phyloP scores from a whole-genome alignment of 2,113 vertebrate species.

The Misgurnus anguillicaudatus region DNA sequence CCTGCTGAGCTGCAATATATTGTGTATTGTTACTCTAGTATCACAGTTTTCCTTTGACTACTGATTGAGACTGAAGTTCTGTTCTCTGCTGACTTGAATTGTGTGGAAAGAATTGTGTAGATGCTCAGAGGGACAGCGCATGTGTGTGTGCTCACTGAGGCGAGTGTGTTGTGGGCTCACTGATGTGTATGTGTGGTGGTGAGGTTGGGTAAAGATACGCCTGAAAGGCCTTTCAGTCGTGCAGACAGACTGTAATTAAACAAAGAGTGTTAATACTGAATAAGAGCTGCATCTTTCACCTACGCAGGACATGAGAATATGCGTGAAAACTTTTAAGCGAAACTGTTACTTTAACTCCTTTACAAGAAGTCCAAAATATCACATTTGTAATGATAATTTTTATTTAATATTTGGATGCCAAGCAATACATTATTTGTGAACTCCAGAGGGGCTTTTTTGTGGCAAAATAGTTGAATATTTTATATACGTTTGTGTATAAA shows the following conservation, averaged over 20 bases:
- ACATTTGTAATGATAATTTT: too few relatives aligned
- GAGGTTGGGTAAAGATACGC: slow-evolving; percentile 4
- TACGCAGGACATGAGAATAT: neutral
- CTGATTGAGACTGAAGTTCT: neutral
- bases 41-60: neutral
- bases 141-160: slow-evolving; percentile 6
- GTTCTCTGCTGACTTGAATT: neutral
- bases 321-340: neutral
- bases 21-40: neutral
- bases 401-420: too few relatives aligned
- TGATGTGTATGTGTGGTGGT: slow-evolving; percentile 11
- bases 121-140: neutral
- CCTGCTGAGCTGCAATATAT: too few relatives aligned
- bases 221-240: neutral
- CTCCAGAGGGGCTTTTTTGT: too few relatives aligned
- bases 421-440: too few relatives aligned
- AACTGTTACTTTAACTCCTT: too few relatives aligned
- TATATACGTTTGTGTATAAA: too few relatives aligned
- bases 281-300: neutral
- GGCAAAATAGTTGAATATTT: too few relatives aligned
- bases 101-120: slow-evolving; percentile 2
- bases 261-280: neutral
- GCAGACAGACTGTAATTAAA: neutral
- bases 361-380: too few relatives aligned
- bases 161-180: slow-evolving; percentile 26